Evolutionary conservation across 2,113 vertebrate genomes (phyloP), one percentile per base, ranked within the genome.

Genomic region (Grammomys dolichurus): DNA sequence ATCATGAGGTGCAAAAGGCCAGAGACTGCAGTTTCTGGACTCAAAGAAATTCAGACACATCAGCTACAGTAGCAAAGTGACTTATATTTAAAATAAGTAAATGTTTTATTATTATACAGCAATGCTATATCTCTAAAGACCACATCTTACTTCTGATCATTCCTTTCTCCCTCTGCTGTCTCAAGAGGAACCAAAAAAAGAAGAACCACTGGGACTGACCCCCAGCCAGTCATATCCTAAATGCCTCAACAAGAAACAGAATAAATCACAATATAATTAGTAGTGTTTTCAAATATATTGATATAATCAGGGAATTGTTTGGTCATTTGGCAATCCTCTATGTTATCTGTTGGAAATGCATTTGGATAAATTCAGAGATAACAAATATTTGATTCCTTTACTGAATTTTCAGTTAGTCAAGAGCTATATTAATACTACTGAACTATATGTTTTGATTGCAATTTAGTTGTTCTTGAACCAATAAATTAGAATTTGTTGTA

Each of bases 361-460:
- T 33, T 92, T 10, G 48, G 24, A 16, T 67, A 60, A 96, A 93
- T 80, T 95, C 24, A 90, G 77, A 77, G 63, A 33, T 51, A 7
- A 36, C 73, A 70, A 77, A 51, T 72, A 58, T 24, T 63, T 40
- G 1, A 78, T 78, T 91, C 40, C 5, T 20, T 60, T 87, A 3
- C 33, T 94, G 17, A 84, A 40, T 72, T 40, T 72, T 36, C 81
- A 54, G 63, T 13, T 22, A 51, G 8, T 86, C 19, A 7, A 1
- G 12, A 5, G 5, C 26, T 8, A 0, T 43, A n/a, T 1, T 63
- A 11, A 3, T 43, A 72, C 60, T 81, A 33, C 3, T 24, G 36
- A 91, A 24, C 40, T 76, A 40, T 81, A 12, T 6, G 12, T 4
- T 78, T 14, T 54, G 20, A 90, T 8, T 54, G 28, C 1, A 73